Base-by-base conservation (phyloP, 2,888 invertebrate genomes). In the Ceriagrion tenellum region DNA sequence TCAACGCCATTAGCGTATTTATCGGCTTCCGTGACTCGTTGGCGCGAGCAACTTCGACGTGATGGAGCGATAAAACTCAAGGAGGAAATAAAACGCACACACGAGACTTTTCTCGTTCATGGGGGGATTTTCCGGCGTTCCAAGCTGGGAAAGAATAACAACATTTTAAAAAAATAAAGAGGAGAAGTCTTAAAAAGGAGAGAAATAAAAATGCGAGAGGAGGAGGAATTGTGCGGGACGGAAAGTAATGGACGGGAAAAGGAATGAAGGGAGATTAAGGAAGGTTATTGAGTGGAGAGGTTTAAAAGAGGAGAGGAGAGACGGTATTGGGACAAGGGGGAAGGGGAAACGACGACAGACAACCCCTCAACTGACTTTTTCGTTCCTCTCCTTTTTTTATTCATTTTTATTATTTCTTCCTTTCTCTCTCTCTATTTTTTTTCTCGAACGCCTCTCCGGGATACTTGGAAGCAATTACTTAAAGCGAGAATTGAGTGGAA, bases 391-490 rank as follows among this genome's bases (percentile, higher is more conserved):
- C 56, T 20, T 59, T 59, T 20, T 20, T 59, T 59, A 10, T 10
- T 59, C 20, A 1, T 10, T 59, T 59, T 59, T 59, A 20, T 59
- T 59, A 59, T 59, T 26, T n/a, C 30, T 30, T 20, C 3, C 16
- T 30, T 81, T 74, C n/a, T 18, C n/a, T 30, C 20, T 8, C 30
- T 30, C 30, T 30, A 30, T 30, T 81, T 81, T 81, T 35, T 35
- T 35, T 16, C 18, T 6, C n/a, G 81, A 81, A 35, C 81, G 30
- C 81, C 35, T 81, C 81, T 35, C 81, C 81, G 30, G 81, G 81
- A 81, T 81, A 81, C 81, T 81, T 81, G 81, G 81, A 81, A 81
- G 81, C 81, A 81, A 81, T 81, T 81, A 81, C 81, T 81, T 81
- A 81, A 81, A 35, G 81, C 81, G 81, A 81, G 35, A 81, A 81